Base-by-base conservation (phyloP, 2,797 vertebrate genomes). In the Cyclura pinguis region DNA sequence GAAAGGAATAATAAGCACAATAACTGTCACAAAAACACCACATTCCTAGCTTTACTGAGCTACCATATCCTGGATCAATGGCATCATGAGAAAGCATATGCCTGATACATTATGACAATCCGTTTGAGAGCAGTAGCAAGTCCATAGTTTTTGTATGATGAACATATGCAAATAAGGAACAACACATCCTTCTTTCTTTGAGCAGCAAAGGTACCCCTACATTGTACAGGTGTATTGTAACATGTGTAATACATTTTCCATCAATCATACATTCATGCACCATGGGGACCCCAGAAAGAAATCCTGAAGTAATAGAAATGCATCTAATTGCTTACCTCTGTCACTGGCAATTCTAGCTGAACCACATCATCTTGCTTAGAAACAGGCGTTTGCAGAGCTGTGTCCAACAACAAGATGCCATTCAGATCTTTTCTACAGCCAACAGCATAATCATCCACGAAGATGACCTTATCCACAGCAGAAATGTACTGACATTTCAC, bases 341-440 rank as follows among this genome's bases (percentile, higher is more conserved):
- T 99, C 95, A 99, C 98, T 0, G 99, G 99, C 95, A 99, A 97
- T 97, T 99, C 99, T 97, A 99, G 98, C 96, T 99, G 99, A 95
- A 99, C 98, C 96, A 98, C 97, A 2, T 99, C 99, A 97, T 99
- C 99, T 88, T 99, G 98, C 95, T 99, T 99, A 91, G 98, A 97
- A 95, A 99, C 99, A 35, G 99, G 98, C 6, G 99, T 98, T 97
- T 99, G 99, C 88, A 99, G 98, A 91, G 99, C 99, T 67, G 99
- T 99, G 96, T 99, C 99, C 95, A 99, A 97, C 92, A 99, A 97
- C 90, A 99, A 98, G 97, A 99, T 99, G 91, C 99, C 99, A 91
- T 99, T 99, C 90, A 99, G 97, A 97, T 99, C 99, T 94, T 99
- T 99, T 95, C 99, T 98, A 97, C 99, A 99, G 93, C 99, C 99